These are phyloP conservation scores for Caradrina clavipalpis DNA, from an alignment of 2,888 invertebrate genomes.

Conservation along the genomic window DNA sequence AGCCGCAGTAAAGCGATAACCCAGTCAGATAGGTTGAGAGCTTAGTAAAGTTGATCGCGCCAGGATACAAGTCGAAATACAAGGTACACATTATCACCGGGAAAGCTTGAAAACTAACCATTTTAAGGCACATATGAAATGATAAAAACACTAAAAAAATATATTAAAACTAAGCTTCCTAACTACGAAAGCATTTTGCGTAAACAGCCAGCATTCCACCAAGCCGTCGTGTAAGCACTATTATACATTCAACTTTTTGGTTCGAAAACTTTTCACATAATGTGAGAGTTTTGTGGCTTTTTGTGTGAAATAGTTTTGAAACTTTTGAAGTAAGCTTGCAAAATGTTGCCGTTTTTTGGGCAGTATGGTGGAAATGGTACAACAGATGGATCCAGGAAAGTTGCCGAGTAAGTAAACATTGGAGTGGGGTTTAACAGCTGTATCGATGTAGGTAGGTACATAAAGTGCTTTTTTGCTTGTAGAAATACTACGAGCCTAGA, in stretches of 20 bases:
- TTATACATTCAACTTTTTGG: slow-evolving; percentile 62
- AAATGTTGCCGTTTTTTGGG: slow-evolving; percentile 52
- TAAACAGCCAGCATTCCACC: slow-evolving; percentile 37
- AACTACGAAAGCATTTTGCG: slow-evolving; percentile 31
- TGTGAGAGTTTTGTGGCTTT: slow-evolving; percentile 59
- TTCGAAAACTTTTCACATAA: slow-evolving; percentile 58
- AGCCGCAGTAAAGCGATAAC: too few species aligned
- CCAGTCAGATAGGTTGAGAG: too few species aligned
- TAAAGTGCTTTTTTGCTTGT: not conserved
- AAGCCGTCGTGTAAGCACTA: slow-evolving; percentile 47
- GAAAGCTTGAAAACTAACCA: not conserved
- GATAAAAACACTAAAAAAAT: not conserved
- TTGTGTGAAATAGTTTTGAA: slow-evolving; percentile 57
- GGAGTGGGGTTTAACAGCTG: slow-evolving; percentile 5
- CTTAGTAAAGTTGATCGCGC: too few species aligned
- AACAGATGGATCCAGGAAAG: slow-evolving; percentile 47
- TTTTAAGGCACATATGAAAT: not conserved
- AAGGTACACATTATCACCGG: not conserved
- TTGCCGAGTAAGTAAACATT: slow-evolving; percentile 37
- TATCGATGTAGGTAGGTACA: slow-evolving; percentile 8
- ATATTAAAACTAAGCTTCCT: slow-evolving; percentile 8
- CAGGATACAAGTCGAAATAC: not conserved
- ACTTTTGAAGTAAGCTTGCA: slow-evolving; percentile 56
- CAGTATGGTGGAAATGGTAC: slow-evolving; percentile 17
- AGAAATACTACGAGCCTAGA: not conserved